Evolutionary conservation across 2,888 invertebrate species (phyloP).

Genomic region (Lasioglossum lativentre): DNA sequence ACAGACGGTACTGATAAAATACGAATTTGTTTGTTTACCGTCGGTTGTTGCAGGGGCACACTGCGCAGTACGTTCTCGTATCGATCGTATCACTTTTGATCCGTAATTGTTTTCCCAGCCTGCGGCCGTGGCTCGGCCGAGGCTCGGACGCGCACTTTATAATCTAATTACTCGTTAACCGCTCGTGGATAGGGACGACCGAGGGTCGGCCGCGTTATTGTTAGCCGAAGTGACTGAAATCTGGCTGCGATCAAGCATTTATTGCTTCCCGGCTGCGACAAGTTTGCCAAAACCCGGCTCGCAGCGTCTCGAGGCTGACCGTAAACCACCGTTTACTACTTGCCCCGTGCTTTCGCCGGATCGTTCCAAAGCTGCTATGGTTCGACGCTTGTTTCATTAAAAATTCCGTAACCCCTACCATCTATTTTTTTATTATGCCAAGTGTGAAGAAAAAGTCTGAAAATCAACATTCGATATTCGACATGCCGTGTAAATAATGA

Average conservation of each 20-base stretch:
- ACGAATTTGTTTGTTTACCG: background rate
- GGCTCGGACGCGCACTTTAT: slow-evolving; percentile 29
- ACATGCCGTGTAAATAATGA: too few relatives aligned
- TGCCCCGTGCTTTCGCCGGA: background rate
- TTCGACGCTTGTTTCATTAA: background rate
- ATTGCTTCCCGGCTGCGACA: slow-evolving; percentile 32
- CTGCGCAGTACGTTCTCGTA: background rate
- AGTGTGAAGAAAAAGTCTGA: background rate
- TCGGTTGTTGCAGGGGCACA: background rate
- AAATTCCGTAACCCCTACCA: background rate
- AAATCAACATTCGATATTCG: background rate
- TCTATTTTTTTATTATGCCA: background rate
- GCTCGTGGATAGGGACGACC: slow-evolving; percentile 6
- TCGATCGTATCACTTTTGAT: slow-evolving; percentile 5
- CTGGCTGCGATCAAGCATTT: slow-evolving; percentile 47
- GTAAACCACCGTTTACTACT: slow-evolving; percentile 57
- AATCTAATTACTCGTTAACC: slow-evolving; percentile 41
- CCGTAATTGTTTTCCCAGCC: slow-evolving; percentile 29
- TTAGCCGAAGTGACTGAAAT: slow-evolving; percentile 39
- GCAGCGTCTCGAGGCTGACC: slow-evolving; percentile 31
- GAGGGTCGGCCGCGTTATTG: slow-evolving; percentile 28
- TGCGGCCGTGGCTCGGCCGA: background rate
- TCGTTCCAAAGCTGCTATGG: background rate
- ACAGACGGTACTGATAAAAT: background rate
- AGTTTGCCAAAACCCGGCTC: slow-evolving; percentile 24